Evolutionary conservation across 2,113 vertebrate genomes (phyloP), one percentile per base, ranked within the genome.

Genomic region (Odocoileus hemionus): DNA sequence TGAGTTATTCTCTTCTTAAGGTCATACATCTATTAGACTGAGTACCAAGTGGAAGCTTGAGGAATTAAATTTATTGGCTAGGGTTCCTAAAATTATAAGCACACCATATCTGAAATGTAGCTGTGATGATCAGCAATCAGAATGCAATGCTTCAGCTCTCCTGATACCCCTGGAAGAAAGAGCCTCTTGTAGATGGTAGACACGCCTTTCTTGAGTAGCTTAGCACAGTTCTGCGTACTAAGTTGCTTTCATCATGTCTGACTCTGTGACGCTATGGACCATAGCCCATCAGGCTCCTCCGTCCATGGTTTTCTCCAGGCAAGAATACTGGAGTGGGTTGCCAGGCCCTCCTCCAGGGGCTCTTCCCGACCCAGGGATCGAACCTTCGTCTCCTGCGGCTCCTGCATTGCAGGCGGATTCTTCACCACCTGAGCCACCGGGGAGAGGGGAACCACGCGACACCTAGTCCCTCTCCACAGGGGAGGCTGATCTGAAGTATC

Each of bases 11-110:
- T 55, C 76, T 57, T 76, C 36, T 80, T 79, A 25, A 93, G 54
- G 45, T 88, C 30, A 39, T 79, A 25, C 43, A 39, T 92, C 74
- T 95, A 21, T 79, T 78, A 94, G 67, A 86, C 11, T 76, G 45
- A 95, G 36, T 78, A n/a, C n/a, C 55, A 50, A 28, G 33, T 2
- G 14, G 86, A 78, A 79, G 28, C 74, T 16, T 85, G 78, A 91
- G 45, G 52, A 88, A 47, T 64, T 88, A 54, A 45, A 64, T 88
- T 93, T 85, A 43, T 60, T 76, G n/a, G 47, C 16, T 87, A 39
- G 10, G 13, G 0, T 47, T 95, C 79, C 23, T 89, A 67, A 67
- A 30, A 14, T 89, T 79, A 67, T 39, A 60, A 74, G 7, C 21
- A 74, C 6, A 30, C 13, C 26, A 1, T 45, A 21, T 47, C 50